Conservation (phyloP, 2,888 invertebrate genomes). For the Stratiomys singularior region DNA sequence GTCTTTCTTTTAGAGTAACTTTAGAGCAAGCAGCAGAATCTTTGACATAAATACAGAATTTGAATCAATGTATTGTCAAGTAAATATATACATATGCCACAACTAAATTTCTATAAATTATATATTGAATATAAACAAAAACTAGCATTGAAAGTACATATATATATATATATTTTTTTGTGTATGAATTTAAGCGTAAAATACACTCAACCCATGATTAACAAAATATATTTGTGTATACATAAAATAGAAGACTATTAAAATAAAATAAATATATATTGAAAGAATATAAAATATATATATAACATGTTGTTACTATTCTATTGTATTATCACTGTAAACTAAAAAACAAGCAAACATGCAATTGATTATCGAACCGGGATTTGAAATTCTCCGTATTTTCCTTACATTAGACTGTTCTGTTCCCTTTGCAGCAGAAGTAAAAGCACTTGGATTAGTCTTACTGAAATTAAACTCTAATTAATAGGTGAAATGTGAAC, state of each 20-base stretch:
- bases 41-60: slow-evolving; percentile 8
- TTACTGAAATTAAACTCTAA: neutral
- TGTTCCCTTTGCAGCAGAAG: neutral
- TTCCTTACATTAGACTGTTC: neutral
- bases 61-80: slow-evolving; percentile 15
- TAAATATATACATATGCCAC: slow-evolving; percentile 30
- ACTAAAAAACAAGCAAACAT: slow-evolving; percentile 1
- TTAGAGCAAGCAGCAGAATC: neutral
- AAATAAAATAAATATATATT: slow-evolving; percentile 37
- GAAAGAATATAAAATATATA: slow-evolving; percentile 25
- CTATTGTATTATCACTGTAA: slow-evolving; percentile 21
- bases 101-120: slow-evolving; percentile 32
- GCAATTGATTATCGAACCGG: slow-evolving; percentile 2
- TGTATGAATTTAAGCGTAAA: slow-evolving; percentile 44
- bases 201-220: neutral
- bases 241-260: slow-evolving; percentile 42
- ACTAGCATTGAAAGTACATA: slow-evolving; percentile 20
- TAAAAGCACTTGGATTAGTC: too few relatives aligned
- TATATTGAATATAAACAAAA: slow-evolving; percentile 19
- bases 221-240: slow-evolving; percentile 45
- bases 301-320: slow-evolving; percentile 22
- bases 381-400: neutral
- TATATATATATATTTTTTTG: slow-evolving; percentile 47
- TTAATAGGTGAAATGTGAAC: neutral
- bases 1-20: slow-evolving; percentile 11